phyloP scores from a whole-genome alignment of 2,113 vertebrate genomes.

The Baryphthengus martii region DNA sequence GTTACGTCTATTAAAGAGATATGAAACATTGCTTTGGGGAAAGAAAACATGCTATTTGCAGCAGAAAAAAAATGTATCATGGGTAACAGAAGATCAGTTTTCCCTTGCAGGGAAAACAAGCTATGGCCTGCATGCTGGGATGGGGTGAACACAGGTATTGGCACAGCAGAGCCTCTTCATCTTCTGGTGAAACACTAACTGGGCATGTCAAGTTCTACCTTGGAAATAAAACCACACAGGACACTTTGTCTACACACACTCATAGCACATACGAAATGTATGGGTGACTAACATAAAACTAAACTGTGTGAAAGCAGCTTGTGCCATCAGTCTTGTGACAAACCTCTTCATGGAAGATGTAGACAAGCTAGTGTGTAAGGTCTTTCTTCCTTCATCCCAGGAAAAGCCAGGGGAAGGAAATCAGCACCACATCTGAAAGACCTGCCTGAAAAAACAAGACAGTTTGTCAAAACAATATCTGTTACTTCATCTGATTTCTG shows the following conservation, averaged over 20 bases:
- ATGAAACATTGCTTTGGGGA: neutral
- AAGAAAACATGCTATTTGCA: neutral
- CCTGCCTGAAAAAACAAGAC: rapidly evolving
- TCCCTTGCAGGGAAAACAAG: neutral
- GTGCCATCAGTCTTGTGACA: neutral
- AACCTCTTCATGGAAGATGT: neutral
- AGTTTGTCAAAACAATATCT: neutral
- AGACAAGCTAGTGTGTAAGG: neutral
- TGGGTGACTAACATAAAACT: neutral
- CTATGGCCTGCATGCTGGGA: neutral
- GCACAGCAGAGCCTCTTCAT: neutral
- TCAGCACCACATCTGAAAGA: neutral
- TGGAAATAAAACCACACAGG: neutral
- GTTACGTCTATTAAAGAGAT: neutral
- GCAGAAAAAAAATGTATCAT: neutral
- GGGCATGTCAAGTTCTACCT: neutral
- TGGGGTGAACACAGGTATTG: rapidly evolving
- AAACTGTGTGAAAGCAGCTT: neutral
- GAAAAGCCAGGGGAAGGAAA: neutral
- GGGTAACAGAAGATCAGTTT: neutral
- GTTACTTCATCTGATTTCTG: neutral
- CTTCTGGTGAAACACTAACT: neutral
- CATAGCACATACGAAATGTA: neutral
- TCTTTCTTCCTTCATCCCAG: neutral
- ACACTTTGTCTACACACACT: neutral